Base-by-base conservation (phyloP, 1,140 invertebrate genomes). In the Mya arenaria region DNA sequence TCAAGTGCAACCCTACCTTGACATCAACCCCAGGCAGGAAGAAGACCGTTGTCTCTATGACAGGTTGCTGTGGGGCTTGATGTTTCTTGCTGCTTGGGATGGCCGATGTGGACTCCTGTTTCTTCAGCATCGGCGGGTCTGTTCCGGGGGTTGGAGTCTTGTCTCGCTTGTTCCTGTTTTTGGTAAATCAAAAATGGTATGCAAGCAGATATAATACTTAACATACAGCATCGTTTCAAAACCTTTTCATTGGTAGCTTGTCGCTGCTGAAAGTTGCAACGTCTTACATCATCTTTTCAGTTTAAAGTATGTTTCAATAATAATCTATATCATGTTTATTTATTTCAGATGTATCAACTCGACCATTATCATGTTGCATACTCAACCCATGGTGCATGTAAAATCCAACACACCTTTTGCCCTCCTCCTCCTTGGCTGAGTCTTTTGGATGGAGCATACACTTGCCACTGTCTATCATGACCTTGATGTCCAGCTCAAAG, bases 381-480 rank as follows among this genome's bases (percentile, higher is more conserved):
- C n/a, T n/a, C n/a, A n/a, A n/a, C n/a, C n/a, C n/a, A n/a, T n/a
- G n/a, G n/a, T n/a, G n/a, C n/a, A n/a, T n/a, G n/a, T n/a, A n/a
- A n/a, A n/a, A n/a, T n/a, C n/a, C n/a, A n/a, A n/a, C n/a, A n/a
- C n/a, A n/a, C n/a, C n/a, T n/a, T n/a, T n/a, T n/a, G n/a, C 85
- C 88, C 85, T 86, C 79, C 63, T 90, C 88, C 44, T 91, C 89
- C 36, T 92, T 89, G 34, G 88, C 88, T 13, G 84, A 83, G n/a
- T 98, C 97, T 92, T 98, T 98, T 0, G 98, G 98, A 92, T 99
- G 98, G 3, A 99, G 93, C 34, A 98, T 97, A 93, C 98, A 99
- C 93, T 99, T 98, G 0, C 98, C 98, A 87, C 97, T 98, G 90
- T 98, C 98, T 68, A 99, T 98, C 78, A 98, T 95, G 37, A 99